phyloP scores from a whole-genome alignment of 1,140 invertebrate species.

The Musca domestica region DNA sequence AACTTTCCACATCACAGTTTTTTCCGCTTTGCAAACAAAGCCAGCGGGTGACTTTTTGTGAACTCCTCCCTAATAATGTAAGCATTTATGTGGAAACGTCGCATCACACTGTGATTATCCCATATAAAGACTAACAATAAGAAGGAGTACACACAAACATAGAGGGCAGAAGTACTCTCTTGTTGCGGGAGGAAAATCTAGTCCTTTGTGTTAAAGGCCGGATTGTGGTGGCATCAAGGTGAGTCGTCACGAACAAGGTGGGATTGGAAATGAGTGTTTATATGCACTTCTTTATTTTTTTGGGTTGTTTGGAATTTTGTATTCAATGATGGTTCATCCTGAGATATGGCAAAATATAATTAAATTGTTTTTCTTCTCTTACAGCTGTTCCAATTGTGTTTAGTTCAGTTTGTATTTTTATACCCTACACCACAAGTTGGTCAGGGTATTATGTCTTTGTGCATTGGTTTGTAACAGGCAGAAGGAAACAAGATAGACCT shows the following conservation, averaged over 20 bases:
- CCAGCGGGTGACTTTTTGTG: conserved; percentile 1
- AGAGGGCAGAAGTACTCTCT: not conserved
- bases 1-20: not conserved
- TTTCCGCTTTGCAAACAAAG: not conserved
- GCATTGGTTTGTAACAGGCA: no score
- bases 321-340: no score
- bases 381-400: no score
- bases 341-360: conserved; percentile 7
- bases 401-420: no score
- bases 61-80: no score
- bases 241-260: not conserved
- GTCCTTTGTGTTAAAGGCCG: conserved; percentile 1
- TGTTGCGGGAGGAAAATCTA: no score
- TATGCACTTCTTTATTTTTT: conserved; percentile 7
- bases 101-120: no score
- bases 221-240: conserved; percentile 8
- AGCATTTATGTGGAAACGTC: conserved; percentile 8
- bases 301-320: not conserved
- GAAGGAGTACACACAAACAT: not conserved
- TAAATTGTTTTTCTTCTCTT: conserved; percentile 5
- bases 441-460: no score
- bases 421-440: no score
- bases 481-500: no score
- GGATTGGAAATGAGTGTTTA: conserved; percentile 16
- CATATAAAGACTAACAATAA: not conserved